Evolutionary conservation across 2,888 invertebrate genomes (phyloP), one percentile per base, ranked within the genome.

Genomic region (Neoaliturus tenellus): DNA sequence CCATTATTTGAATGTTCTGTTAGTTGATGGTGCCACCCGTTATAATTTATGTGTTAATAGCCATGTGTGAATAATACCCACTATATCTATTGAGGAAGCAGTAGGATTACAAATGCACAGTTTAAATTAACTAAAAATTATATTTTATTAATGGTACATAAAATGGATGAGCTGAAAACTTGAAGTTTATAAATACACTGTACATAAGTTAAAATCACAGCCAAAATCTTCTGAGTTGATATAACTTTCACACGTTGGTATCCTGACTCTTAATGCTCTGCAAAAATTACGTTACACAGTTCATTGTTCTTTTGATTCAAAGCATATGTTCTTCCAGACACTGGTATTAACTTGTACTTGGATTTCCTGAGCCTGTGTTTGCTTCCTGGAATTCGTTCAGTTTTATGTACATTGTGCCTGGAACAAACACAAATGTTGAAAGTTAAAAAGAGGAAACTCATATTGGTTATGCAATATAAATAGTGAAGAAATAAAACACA

Each of bases 271-370:
- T 55, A 73, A 48, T 71, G 48, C 28, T 83, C 67, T 80, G 62
- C 31, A 51, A 84, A 84, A 31, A 91, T 90, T 35, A 87, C 86
- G 84, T 89, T 89, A 89, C 96, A 97, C 94, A 96, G 95, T 89
- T 95, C 94, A 89, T 95, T 95, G 90, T 96, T 97, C 89, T 95
- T 95, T 87, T 92, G 92, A 89, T 96, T 96, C 55, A 97, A 92
- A 25, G 94, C 93, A 89, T 95, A 96, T 0, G 96, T 96, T 85
- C 91, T 92, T n/a, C 95, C 95, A 5, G 95, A 93, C 20, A 94
- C 90, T 51, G 91, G 90, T 73, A 91, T 90, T 48, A 91, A 92
- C 84, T 91, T 91, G 85, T 93, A 93, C 80, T 92, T 92, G 0
- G 92, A 92, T 86, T 93, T 93, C 84, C 93, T 91, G 85, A 94